phyloP scores from a whole-genome alignment of 1,140 invertebrate species.

The Pseudomyrmex concolor region DNA sequence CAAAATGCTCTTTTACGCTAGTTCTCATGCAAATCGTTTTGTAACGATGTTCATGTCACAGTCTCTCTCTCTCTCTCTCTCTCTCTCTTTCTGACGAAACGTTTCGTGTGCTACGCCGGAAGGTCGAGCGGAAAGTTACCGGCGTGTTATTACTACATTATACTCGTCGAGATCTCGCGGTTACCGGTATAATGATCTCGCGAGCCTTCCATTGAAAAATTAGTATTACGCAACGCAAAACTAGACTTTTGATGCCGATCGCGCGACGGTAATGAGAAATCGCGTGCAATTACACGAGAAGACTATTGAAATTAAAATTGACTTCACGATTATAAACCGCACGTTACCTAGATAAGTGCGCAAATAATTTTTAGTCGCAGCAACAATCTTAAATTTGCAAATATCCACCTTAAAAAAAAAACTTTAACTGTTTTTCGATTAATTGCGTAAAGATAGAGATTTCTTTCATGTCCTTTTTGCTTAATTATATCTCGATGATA shows the following conservation, averaged over 20 bases:
- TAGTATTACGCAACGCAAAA: constrained; percentile 24
- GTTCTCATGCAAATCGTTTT: constrained; percentile 25
- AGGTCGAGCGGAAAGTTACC: constrained; percentile 35
- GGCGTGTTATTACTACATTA: not conserved
- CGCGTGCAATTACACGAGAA: not conserved
- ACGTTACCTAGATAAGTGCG: too few species aligned
- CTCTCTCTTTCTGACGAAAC: not conserved
- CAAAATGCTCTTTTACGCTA: constrained; percentile 1
- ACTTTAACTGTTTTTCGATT: not conserved
- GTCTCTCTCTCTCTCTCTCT: not conserved
- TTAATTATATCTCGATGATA: not conserved
- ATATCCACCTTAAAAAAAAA: not conserved
- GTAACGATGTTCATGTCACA: not conserved
- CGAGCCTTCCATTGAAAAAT: constrained; percentile 33
- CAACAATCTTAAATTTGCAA: not conserved
- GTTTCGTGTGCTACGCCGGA: not conserved
- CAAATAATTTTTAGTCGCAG: too few species aligned
- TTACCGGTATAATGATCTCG: constrained; percentile 28
- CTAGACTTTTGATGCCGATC: constrained; percentile 18
- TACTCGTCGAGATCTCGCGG: constrained; percentile 8
- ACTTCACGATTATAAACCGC: not conserved
- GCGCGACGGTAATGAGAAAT: constrained; percentile 31
- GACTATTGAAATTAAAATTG: not conserved
- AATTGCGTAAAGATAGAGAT: not conserved
- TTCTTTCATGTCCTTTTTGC: not conserved